These are phyloP conservation scores for Ranitomeya variabilis DNA, from an alignment of 2,113 vertebrate species.

Conservation along the genomic window DNA sequence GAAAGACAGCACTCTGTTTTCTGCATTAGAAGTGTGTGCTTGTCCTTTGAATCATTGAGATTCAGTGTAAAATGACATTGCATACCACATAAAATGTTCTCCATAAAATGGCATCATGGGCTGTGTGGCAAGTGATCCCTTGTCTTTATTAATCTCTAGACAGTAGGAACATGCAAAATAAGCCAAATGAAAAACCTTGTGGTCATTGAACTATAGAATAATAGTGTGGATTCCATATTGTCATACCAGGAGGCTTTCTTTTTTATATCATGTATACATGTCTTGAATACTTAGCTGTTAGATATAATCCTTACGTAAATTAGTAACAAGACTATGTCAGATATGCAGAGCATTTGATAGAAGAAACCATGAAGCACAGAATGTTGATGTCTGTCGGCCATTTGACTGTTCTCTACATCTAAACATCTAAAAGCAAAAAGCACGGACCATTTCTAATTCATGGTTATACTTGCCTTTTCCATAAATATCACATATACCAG, in stretches of 20 bases:
- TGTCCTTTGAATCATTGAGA: no score
- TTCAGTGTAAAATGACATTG: no score
- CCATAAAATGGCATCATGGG: no score
- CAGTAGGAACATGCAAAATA: no score
- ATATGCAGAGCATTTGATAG: neutral
- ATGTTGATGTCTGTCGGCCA: neutral
- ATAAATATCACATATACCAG: neutral
- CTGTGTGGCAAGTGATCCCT: no score
- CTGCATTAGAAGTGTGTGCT: no score
- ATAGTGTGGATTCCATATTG: neutral
- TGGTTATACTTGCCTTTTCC: neutral
- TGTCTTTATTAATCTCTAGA: no score
- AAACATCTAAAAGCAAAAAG: neutral
- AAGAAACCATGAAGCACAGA: neutral
- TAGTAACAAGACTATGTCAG: neutral
- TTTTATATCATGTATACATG: neutral
- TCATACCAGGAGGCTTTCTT: neutral
- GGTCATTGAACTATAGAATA: neutral
- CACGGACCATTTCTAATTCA: neutral
- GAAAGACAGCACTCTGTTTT: no score
- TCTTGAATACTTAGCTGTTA: neutral
- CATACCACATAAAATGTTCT: no score
- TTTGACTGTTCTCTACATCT: neutral
- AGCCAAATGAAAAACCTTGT: no score
- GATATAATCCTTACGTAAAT: neutral